These are phyloP conservation scores for Epinephelus lanceolatus DNA, from an alignment of 2,113 vertebrate species.

Conservation along the genomic window DNA sequence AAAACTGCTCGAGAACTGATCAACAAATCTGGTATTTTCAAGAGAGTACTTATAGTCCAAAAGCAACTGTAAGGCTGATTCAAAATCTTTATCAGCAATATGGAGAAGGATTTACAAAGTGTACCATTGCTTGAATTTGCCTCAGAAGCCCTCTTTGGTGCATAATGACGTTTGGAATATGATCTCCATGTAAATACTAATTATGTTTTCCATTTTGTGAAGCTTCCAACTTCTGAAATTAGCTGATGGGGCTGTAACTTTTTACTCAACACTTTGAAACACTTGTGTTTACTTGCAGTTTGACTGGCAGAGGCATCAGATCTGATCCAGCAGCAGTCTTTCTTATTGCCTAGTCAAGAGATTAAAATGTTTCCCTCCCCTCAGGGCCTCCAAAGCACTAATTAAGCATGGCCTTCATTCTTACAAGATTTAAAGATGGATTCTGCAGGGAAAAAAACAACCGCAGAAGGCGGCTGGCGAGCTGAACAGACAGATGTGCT, in stretches of 20 bases:
- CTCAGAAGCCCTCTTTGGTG: neutral
- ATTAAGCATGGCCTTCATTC: constrained; percentile 53
- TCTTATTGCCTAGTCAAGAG: constrained; percentile 33
- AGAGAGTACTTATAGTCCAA: neutral
- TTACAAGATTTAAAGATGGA: constrained; percentile 48
- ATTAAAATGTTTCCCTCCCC: constrained; percentile 47
- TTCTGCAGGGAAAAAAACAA: neutral
- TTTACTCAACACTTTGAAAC: neutral
- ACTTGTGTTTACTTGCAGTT: neutral
- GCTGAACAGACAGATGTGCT: constrained; percentile 24
- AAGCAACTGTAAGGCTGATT: neutral
- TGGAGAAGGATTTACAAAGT: constrained; percentile 1
- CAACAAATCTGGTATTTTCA: neutral
- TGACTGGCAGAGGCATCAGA: neutral
- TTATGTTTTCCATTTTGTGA: neutral
- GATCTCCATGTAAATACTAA: constrained; percentile 19
- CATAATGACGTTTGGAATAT: constrained; percentile 5
- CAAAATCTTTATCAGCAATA: neutral
- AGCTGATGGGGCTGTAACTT: neutral
- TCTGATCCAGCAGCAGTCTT: neutral
- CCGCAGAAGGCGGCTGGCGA: neutral
- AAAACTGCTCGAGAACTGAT: neutral
- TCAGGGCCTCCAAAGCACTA: constrained; percentile 39
- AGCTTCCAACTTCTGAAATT: constrained; percentile 3
- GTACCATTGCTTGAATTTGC: neutral